Conservation (phyloP, 2,888 invertebrate species). For the Corythucha ciliata region DNA sequence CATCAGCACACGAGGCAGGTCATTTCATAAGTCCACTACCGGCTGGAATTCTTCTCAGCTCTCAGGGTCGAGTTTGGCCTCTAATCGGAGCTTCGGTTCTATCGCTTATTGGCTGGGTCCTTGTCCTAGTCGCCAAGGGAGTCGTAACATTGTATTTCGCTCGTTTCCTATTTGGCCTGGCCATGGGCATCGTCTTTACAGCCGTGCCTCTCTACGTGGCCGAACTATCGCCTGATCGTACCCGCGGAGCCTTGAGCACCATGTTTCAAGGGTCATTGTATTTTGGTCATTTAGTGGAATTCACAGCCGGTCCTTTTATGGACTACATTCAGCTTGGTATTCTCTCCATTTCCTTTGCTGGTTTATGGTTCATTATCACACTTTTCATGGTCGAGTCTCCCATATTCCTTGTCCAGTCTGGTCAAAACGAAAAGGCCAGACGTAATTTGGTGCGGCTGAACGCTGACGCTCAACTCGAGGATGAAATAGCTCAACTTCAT, state of each 20-base stretch:
- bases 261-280: slow-evolving; percentile 31
- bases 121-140: slow-evolving; percentile 21
- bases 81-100: slow-evolving; percentile 23
- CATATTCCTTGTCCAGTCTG: slow-evolving; percentile 26
- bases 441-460: slow-evolving; percentile 20
- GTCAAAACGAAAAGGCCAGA: slow-evolving; percentile 21
- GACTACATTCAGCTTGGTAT: slow-evolving; percentile 27
- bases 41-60: slow-evolving; percentile 24
- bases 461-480: slow-evolving; percentile 14
- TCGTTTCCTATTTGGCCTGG: slow-evolving; percentile 32
- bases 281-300: slow-evolving; percentile 32
- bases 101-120: slow-evolving; percentile 27
- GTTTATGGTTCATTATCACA: slow-evolving; percentile 23
- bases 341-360: slow-evolving; percentile 26
- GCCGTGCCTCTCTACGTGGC: slow-evolving; percentile 32
- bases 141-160: slow-evolving; percentile 25
- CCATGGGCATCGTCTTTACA: slow-evolving; percentile 33
- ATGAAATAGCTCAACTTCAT: slow-evolving; percentile 8
- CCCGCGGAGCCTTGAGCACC: slow-evolving; percentile 31
- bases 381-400: slow-evolving; percentile 32
- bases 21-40: slow-evolving; percentile 32
- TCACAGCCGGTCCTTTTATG: slow-evolving; percentile 29
- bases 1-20: slow-evolving; percentile 31
- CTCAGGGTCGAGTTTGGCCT: slow-evolving; percentile 26
- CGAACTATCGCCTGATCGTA: slow-evolving; percentile 29